These are phyloP conservation scores for Phoenicopterus ruber DNA, from an alignment of 2,113 vertebrate species.

Conservation along the genomic window DNA sequence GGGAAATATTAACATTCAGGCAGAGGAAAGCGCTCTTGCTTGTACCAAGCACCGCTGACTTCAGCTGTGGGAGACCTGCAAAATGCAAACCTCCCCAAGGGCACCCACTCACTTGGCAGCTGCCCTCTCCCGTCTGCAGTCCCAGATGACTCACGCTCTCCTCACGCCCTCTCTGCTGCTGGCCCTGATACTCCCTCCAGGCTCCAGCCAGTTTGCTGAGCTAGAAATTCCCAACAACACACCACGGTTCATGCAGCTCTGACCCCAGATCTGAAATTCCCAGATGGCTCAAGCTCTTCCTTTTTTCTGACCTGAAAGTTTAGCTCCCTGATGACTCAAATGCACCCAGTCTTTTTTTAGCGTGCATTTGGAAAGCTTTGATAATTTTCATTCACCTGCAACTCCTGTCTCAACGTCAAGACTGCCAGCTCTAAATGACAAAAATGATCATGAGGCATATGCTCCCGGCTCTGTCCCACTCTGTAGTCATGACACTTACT, in stretches of 20 bases:
- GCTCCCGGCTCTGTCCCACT: background rate
- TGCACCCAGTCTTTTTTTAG: background rate
- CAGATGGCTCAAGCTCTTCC: background rate
- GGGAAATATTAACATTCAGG: constrained; percentile 5
- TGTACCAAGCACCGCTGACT: constrained; percentile 34
- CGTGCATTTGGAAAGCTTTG: background rate
- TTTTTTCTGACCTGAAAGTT: background rate
- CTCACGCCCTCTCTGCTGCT: constrained; percentile 1
- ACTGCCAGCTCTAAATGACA: background rate
- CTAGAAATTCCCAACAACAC: constrained; percentile 44
- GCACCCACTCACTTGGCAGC: constrained; percentile 54
- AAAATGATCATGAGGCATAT: background rate
- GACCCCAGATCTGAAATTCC: constrained; percentile 7
- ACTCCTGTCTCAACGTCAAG: background rate
- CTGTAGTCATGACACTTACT: background rate
- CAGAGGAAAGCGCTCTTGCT: background rate
- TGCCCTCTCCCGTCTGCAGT: constrained; percentile 23
- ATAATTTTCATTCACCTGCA: background rate
- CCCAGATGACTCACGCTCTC: constrained; percentile 43
- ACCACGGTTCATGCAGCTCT: background rate
- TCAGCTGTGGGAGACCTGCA: constrained; percentile 45
- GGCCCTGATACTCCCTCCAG: background rate
- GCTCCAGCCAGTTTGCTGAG: constrained; percentile 30
- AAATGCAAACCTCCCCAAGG: constrained; percentile 20
- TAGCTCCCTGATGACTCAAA: background rate